Percentiles rank a stretch among this genome's conserved stretches.
Evolutionary conservation across 2,797 vertebrate species (phyloP).

Genomic region (Simalia tracyae): DNA sequence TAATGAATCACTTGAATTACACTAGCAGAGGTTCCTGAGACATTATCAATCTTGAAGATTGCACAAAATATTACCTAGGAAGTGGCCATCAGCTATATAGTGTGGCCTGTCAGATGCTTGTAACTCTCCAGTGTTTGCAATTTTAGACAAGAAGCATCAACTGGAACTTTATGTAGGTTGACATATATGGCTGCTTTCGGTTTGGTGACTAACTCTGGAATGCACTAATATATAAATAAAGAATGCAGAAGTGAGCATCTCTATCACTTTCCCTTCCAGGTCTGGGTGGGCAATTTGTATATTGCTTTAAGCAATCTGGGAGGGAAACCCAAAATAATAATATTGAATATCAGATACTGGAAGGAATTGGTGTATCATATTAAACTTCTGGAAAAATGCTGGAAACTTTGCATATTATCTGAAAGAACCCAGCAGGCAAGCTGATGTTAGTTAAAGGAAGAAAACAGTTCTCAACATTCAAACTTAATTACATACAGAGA

Average conservation of each 20-base stretch:
- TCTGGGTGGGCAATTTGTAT: neutral
- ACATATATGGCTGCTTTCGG: neutral
- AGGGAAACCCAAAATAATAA: neutral
- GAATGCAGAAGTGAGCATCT: neutral
- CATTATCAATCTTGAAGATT: neutral
- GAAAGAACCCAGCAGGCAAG: neutral
- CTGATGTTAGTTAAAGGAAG: neutral
- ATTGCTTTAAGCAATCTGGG: neutral
- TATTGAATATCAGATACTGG: neutral
- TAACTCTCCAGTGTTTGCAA: neutral
- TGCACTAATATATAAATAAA: neutral
- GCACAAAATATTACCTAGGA: neutral
- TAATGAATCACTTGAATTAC: conserved; percentile 10
- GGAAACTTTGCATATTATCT: accelerated
- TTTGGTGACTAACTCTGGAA: neutral
- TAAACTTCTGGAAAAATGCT: neutral
- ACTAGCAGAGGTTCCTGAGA: neutral
- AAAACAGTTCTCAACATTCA: conserved; percentile 26
- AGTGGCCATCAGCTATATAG: neutral
- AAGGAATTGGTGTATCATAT: neutral
- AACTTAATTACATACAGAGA: conserved; percentile 16
- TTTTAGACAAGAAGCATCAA: neutral
- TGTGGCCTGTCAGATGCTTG: neutral
- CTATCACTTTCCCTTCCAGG: neutral
- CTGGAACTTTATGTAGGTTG: neutral